Percentiles rank a stretch among this genome's conserved stretches.
Evolutionary conservation across 2,113 vertebrate species (phyloP).

Genomic region (Engraulis encrasicolus): DNA sequence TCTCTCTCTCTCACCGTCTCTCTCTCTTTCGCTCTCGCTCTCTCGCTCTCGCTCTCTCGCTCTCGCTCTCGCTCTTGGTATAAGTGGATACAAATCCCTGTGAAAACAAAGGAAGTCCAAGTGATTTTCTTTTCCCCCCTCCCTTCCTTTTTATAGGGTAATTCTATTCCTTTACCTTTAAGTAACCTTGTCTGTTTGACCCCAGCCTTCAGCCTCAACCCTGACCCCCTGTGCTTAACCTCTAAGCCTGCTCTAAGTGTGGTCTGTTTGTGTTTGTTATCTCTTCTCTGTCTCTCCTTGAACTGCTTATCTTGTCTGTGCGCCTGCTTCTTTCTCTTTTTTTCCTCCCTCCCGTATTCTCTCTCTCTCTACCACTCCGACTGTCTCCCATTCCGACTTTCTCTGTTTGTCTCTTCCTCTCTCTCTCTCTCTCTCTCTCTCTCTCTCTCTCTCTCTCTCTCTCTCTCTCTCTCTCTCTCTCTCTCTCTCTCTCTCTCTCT

Average conservation of each 20-base stretch:
- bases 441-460: slow-evolving; percentile 18
- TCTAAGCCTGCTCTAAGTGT: not conserved
- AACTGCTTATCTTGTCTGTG: no score
- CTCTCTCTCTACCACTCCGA: no score
- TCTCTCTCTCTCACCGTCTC: not conserved
- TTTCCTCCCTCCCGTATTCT: no score
- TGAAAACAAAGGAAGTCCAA: slow-evolving; percentile 2
- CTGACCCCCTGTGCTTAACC: not conserved
- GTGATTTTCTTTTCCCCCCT: not conserved
- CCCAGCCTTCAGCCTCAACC: not conserved
- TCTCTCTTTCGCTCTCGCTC: not conserved
- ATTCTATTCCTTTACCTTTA: slow-evolving; percentile 10
- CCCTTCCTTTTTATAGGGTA: not conserved
- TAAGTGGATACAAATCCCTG: not conserved
- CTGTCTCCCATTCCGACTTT: not conserved
- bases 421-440: not conserved
- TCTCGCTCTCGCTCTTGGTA: not conserved
- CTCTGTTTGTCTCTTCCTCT: not conserved
- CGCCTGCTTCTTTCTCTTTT: no score
- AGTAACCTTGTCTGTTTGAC: slow-evolving; percentile 1
- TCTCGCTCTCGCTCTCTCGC: not conserved
- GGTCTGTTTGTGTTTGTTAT: not conserved
- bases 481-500: no score
- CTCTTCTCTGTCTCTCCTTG: not conserved
- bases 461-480: not conserved